Base-by-base conservation (phyloP, 2,113 vertebrate genomes). In the Gnathochromis pfefferi region DNA sequence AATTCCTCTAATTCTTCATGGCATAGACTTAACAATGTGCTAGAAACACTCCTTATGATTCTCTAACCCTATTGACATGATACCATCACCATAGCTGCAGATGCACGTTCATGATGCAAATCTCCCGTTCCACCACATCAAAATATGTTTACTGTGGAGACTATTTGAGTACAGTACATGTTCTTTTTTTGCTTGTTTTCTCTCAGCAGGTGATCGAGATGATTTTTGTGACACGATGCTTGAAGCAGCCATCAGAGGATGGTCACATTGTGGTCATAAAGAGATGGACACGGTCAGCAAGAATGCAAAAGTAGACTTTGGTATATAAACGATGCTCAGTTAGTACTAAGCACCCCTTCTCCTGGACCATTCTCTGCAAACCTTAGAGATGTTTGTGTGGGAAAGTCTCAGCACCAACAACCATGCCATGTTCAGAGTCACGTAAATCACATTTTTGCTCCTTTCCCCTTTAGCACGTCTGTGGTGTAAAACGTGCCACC, bases 211-310 rank as follows among this genome's bases (percentile, higher is more conserved):
- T 63, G 58, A 63, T 33, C 0, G 0, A 68, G 33, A 13, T 21
- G 0, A 40, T 40, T 40, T 68, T 68, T 68, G 4, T 68, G 1
- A 40, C 63, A 3, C 1, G 7, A 38, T 40, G 63, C 63, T 38
- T 38, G 19, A 68, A 68, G 33, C 63, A 68, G 19, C 60, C 10
- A 38, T 68, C 63, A 68, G 33, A 5, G 0, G 60, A 40, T 8
- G 19, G 19, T n/a, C 19, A 3, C 63, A 13, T 13, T 68, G 7
- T 40, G 33, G 33, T 40, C 63, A 40, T 21, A 68, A 21, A 3
- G 4, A 21, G 63, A 68, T 13, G 0, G 19, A 14, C 63, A 68
- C 0, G 33, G 63, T 40, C 19, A 68, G 33, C 19, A 13, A 21
- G 2, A 40, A 68, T 68, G 19, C 33, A 38, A 38, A 68, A 38